Base-by-base conservation (phyloP, 1,140 invertebrate genomes). In the Drosophila ficusphila region DNA sequence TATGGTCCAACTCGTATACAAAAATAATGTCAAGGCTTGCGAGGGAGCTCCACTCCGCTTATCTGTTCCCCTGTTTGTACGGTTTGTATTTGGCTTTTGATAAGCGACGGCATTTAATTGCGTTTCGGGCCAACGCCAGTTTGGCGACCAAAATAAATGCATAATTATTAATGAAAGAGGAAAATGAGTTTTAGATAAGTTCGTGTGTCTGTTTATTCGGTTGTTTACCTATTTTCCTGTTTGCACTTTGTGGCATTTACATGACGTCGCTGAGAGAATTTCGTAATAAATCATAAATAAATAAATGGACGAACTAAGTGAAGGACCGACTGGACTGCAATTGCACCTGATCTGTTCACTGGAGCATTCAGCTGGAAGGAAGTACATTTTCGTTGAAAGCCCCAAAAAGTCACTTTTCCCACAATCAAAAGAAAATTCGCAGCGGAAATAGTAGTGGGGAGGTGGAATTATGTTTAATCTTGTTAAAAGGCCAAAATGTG, bases 171-270 rank as follows among this genome's bases (percentile, higher is more conserved):
- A 33, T 46, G 42, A 34, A 33, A 39, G 25, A 27, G 49, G 25
- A 25, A 54, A 53, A 67, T 67, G 62, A 47, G 33, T 69, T 68
- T 69, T 27, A 56, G 65, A 68, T 69, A 69, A 69, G 48, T 69
- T 47, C 31, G 57, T 39, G 19, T 39, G 42, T 53, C 54, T 21
- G 54, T 29, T 27, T 9, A n/a, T 23, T 16, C 29, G 36, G 8
- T 47, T 64, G 60, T 61, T 61, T 64, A 61, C 39, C 27, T 18
- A 42, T 25, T 25, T 62, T 4, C 9, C 53, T 57, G 41, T 46
- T 57, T 33, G 38, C 27, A 34, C 16, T 23, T 19, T 36, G n/a
- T 64, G 64, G 38, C 60, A 44, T 52, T 53, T 53, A 69, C 61
- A 69, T 69, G 65, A 54, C 60, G 16, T 8, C 16, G 39, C 56